Evolutionary conservation across 2,888 invertebrate species (phyloP).

Genomic region (Pandemis heparana): DNA sequence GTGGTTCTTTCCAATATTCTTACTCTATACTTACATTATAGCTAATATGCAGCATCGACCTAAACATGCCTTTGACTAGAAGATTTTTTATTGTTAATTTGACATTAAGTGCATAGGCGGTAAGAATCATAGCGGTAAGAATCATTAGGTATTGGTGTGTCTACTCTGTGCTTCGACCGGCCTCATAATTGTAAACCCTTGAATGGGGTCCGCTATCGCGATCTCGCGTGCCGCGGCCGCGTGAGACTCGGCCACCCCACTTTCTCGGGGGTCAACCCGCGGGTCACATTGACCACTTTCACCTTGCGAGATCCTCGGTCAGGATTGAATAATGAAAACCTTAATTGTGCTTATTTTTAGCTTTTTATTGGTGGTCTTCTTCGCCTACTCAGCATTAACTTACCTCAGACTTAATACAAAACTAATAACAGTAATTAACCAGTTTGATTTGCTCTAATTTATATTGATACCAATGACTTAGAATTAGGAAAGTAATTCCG

Average conservation of each 20-base stretch:
- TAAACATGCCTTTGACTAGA: not conserved
- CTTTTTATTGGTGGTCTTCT: not conserved
- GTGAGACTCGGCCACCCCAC: conserved; percentile 56
- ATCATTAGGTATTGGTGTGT: not conserved
- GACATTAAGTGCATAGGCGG: too few species aligned
- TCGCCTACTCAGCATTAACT: too few species aligned
- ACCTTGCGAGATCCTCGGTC: conserved; percentile 44
- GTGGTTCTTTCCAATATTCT: too few species aligned
- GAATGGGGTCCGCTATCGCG: conserved; percentile 53
- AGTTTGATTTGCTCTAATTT: too few species aligned
- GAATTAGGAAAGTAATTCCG: too few species aligned
- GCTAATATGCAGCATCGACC: too few species aligned
- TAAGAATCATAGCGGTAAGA: too few species aligned
- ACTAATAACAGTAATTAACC: too few species aligned
- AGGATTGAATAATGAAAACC: conserved; percentile 25
- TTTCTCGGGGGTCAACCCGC: conserved; percentile 58
- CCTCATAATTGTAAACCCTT: conserved; percentile 32
- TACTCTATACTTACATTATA: too few species aligned
- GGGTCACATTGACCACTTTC: conserved; percentile 52
- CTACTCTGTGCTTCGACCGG: not conserved
- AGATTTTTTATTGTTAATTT: too few species aligned
- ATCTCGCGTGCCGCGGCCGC: conserved; percentile 58
- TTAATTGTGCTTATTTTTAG: conserved; percentile 14
- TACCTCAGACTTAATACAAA: too few species aligned
- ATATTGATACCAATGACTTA: too few species aligned